Conservation (phyloP, 2,113 vertebrate species). For the Haliaeetus leucogaster region DNA sequence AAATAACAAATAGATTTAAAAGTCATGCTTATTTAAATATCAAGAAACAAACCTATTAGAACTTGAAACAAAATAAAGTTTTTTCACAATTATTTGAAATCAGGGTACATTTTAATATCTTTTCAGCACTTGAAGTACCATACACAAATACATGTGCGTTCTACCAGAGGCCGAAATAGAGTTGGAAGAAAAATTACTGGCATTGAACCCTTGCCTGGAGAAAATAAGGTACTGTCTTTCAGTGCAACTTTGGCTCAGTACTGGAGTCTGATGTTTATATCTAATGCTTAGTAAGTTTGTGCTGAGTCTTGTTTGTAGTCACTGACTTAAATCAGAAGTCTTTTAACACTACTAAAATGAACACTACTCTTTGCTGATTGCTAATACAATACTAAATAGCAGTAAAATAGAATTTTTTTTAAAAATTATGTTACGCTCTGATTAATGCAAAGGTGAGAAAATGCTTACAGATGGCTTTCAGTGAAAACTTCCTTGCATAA, state of each 20-base stretch:
- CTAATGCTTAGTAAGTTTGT: not conserved
- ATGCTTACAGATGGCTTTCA: not conserved
- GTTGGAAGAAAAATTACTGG: slow-evolving; percentile 98
- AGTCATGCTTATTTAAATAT: not conserved
- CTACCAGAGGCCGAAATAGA: slow-evolving; percentile 93
- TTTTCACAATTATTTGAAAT: not conserved
- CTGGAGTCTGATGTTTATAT: not conserved
- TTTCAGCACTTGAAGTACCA: slow-evolving; percentile 95
- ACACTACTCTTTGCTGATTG: not conserved
- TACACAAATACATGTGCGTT: slow-evolving; percentile 96
- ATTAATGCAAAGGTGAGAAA: not conserved
- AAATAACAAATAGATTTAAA: not conserved
- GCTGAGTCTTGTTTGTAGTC: not conserved
- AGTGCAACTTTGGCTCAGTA: not conserved
- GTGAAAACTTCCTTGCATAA: not conserved
- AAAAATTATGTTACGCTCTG: not conserved
- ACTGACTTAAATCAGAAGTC: not conserved
- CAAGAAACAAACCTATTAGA: not conserved
- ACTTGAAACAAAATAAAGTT: not conserved
- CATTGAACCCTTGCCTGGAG: slow-evolving; percentile 96
- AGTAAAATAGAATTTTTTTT: not conserved
- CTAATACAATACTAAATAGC: not conserved
- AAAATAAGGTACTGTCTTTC: slow-evolving; percentile 87
- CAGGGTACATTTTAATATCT: not conserved
- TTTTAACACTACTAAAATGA: not conserved